Base-by-base conservation (phyloP, 2,888 invertebrate species). In the Geophilus truncorum region DNA sequence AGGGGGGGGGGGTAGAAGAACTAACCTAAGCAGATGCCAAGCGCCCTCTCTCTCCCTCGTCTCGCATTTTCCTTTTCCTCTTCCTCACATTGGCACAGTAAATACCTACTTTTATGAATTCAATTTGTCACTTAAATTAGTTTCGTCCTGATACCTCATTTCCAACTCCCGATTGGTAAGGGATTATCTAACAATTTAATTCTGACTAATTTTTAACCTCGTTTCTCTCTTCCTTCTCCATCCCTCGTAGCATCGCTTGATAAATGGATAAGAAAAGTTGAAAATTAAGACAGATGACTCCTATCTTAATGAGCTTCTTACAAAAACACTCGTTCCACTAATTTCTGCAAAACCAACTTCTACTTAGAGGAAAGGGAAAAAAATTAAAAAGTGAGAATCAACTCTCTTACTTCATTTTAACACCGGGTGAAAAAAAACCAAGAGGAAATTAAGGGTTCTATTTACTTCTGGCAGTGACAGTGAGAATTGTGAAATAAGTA, bases 261-360 rank as follows among this genome's bases (percentile, higher is more conserved):
- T 70, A 70, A 70, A 70, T 70, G 70, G 70, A 70, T 70, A 70
- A n/a, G 70, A 25, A 70, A 70, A 70, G 70, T 70, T 70, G 70
- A 70, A 70, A 70, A 70, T 70, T 70, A 70, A 70, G 70, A 70
- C 70, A 70, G 70, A 70, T 70, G 70, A 70, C 70, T 70, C 70
- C 12, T 70, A 70, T 70, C 70, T 70, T 70, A 70, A 70, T 70
- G 70, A 70, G 70, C 70, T 70, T 70, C 28, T 70, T 70, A 70
- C 25, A 70, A 70, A 70, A 70, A 70, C 70, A 28, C 70, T 18
- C 51, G 51, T 51, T 51, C 51, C 51, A 51, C 51, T 51, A 51
- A 51, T 51, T 51, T 51, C 51, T 51, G 21, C 51, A n/a, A 51
- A 51, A 51, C 51, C 51, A 51, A 51, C 51, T 51, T 51, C 51